These are phyloP conservation scores for Diuraphis noxia DNA, from an alignment of 1,140 invertebrate species.

Conservation along the genomic window DNA sequence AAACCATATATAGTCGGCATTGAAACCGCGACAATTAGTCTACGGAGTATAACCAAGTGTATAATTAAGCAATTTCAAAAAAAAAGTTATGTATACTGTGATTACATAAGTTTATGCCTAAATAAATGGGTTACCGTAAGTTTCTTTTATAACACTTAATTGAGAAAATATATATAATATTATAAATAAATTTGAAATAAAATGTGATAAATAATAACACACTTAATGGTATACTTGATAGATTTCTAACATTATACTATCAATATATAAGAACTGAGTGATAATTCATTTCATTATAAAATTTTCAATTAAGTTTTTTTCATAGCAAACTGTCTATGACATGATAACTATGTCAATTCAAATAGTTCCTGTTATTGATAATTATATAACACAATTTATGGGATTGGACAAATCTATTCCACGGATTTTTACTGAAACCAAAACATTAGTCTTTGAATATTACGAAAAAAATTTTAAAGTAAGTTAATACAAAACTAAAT, in stretches of 20 bases:
- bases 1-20: conserved; percentile 22
- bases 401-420: neutral
- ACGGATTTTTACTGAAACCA: neutral
- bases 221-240: neutral
- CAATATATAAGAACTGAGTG: neutral
- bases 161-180: too few relatives aligned
- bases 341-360: conserved; percentile 36
- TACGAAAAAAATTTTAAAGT: neutral
- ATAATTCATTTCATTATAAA: neutral
- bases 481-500: neutral
- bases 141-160: neutral
- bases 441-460: conserved; percentile 18
- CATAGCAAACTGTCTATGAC: conserved; percentile 37
- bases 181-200: neutral
- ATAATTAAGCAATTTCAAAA: conserved; percentile 36
- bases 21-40: conserved; percentile 36
- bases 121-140: conserved; percentile 12
- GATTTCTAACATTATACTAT: neutral
- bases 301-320: neutral
- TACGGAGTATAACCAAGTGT: conserved; percentile 38
- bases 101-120: conserved; percentile 38
- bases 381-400: conserved; percentile 33
- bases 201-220: neutral
- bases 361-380: conserved; percentile 46
- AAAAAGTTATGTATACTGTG: conserved; percentile 30